Conservation (phyloP, 2,113 vertebrate species). For the Laticauda colubrina region DNA sequence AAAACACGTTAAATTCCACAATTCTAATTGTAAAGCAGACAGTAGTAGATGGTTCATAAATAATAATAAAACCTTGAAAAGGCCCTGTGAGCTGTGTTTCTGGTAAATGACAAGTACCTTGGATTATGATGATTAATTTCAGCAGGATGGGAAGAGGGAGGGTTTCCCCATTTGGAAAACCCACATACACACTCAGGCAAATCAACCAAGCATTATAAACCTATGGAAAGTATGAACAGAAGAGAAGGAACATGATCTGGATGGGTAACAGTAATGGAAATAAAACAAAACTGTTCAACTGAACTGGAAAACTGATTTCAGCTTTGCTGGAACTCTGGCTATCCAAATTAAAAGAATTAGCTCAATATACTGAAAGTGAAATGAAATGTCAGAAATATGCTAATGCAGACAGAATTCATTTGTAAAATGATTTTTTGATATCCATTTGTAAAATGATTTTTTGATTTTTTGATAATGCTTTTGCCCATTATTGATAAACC, state of each 20-base stretch:
- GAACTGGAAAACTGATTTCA: constrained; percentile 18
- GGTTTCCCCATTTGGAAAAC: background rate
- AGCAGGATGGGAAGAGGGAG: background rate
- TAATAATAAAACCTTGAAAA: constrained; percentile 1
- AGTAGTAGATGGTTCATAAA: background rate
- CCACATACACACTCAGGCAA: background rate
- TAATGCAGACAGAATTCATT: background rate
- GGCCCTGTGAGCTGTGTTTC: background rate
- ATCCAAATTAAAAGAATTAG: constrained; percentile 15
- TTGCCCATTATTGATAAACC: background rate
- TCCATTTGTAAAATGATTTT: background rate
- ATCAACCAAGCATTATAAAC: background rate
- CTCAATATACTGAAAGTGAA: constrained; percentile 26
- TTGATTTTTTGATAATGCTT: constrained; percentile 1
- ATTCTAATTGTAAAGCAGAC: background rate
- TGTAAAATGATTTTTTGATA: constrained; percentile 10
- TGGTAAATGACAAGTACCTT: background rate
- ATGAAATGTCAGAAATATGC: background rate
- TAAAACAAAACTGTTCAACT: constrained; percentile 7
- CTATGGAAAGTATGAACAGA: background rate
- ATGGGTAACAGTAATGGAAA: background rate
- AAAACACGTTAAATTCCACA: background rate
- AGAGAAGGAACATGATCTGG: background rate
- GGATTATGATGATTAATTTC: constrained; percentile 14
- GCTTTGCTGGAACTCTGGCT: constrained; percentile 27